Evolutionary conservation across 2,888 invertebrate genomes (phyloP).

Genomic region (Chydorus sphaericus): DNA sequence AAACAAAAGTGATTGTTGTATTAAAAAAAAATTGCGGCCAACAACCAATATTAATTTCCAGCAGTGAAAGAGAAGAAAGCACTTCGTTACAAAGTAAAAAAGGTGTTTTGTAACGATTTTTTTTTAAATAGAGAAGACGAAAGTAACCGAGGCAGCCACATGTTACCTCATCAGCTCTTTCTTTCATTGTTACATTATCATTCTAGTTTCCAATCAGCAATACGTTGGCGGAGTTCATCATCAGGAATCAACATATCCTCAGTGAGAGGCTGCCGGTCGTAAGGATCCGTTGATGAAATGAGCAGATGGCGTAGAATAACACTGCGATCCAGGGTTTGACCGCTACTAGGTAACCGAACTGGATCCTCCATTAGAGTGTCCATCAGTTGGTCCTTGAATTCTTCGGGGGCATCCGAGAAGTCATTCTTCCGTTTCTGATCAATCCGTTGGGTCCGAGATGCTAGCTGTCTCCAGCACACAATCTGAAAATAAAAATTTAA

Average conservation of each 20-base stretch:
- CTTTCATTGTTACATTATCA: too few species aligned
- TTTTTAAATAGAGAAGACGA: too few species aligned
- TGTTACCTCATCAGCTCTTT: too few species aligned
- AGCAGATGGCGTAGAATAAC: slow-evolving; percentile 85
- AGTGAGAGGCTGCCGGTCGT: slow-evolving; percentile 85
- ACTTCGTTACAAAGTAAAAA: too few species aligned
- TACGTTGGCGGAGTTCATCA: slow-evolving; percentile 71
- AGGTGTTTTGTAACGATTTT: too few species aligned
- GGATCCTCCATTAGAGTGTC: slow-evolving; percentile 95
- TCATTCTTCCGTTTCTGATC: slow-evolving; percentile 83
- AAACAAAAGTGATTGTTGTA: too few species aligned
- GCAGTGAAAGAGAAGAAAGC: too few species aligned
- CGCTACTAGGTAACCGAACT: slow-evolving; percentile 59
- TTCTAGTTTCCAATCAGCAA: slow-evolving; percentile 71
- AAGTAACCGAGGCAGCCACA: too few species aligned
- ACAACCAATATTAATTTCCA: too few species aligned
- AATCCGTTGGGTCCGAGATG: slow-evolving; percentile 57
- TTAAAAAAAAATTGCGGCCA: too few species aligned
- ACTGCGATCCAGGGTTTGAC: slow-evolving; percentile 82
- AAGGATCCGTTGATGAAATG: slow-evolving; percentile 94
- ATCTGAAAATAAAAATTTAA: slow-evolving; percentile 32
- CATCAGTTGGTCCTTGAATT: slow-evolving; percentile 93
- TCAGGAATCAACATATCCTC: slow-evolving; percentile 86
- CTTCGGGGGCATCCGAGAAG: slow-evolving; percentile 88
- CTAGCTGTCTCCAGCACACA: slow-evolving; percentile 63